Evolutionary conservation across 2,113 vertebrate genomes (phyloP).

Genomic region (Hylia prasina): DNA sequence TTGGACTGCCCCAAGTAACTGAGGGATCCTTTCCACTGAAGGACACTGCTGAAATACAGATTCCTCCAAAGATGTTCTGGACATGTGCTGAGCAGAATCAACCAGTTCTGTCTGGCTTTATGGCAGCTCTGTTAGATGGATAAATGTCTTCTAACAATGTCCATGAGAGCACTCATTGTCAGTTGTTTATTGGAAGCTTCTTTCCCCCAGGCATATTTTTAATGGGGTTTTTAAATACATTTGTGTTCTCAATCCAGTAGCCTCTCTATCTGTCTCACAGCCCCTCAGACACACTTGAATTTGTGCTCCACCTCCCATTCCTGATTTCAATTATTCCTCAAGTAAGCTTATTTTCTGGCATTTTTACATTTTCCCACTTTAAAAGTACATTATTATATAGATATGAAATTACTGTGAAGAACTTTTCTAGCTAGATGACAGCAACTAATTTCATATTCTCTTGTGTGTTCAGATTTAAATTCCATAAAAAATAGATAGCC

Average conservation of each 20-base stretch:
- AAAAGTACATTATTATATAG: neutral
- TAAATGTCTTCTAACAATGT: neutral
- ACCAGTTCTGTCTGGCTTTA: neutral
- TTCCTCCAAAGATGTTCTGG: neutral
- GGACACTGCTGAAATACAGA: neutral
- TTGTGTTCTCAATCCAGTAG: neutral
- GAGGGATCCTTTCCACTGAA: neutral
- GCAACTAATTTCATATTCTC: conserved; percentile 40
- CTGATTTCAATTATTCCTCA: neutral
- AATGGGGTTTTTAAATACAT: neutral
- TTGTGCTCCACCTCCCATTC: neutral
- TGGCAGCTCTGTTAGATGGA: neutral
- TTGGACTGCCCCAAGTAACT: neutral
- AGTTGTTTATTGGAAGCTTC: neutral
- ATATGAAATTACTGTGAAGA: neutral
- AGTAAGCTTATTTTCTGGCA: neutral
- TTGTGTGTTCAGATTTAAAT: conserved; percentile 30
- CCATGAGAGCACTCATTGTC: neutral
- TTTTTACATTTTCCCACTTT: neutral
- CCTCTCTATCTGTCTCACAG: neutral
- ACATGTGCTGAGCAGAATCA: neutral
- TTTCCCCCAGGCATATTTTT: neutral
- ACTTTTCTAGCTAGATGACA: neutral
- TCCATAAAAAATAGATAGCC: conserved; percentile 26
- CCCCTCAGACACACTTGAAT: neutral